phyloP scores from a whole-genome alignment of 2,797 vertebrate species.

The Smutsia temminckii region DNA sequence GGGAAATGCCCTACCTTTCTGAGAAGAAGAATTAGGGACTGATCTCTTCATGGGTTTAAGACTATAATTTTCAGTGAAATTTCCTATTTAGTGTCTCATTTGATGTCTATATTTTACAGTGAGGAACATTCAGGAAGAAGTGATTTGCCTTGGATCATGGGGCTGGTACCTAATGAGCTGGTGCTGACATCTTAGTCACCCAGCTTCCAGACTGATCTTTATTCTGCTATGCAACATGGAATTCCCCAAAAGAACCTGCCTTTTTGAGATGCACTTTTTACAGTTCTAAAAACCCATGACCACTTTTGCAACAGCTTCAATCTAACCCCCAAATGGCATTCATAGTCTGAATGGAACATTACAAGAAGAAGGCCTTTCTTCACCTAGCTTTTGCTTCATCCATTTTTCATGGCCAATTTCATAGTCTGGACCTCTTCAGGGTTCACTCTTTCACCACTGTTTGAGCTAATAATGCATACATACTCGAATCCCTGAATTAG shows the following conservation, averaged over 20 bases:
- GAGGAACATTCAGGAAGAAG: not conserved
- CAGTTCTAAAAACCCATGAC: not conserved
- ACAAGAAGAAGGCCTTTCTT: not conserved
- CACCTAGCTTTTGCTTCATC: not conserved
- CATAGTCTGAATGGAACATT: not conserved
- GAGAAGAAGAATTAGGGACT: not conserved
- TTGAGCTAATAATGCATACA: not conserved
- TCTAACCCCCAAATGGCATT: not conserved
- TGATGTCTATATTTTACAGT: not conserved
- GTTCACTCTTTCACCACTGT: not conserved
- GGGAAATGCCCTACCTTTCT: not conserved
- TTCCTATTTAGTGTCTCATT: not conserved
- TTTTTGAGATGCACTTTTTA: not conserved
- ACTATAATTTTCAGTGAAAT: conserved; percentile 4
- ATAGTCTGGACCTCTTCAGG: not conserved
- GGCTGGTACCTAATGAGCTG: not conserved
- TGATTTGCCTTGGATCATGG: not conserved
- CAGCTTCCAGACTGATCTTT: not conserved
- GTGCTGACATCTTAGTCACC: not conserved
- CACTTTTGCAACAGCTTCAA: not conserved
- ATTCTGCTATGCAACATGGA: not conserved
- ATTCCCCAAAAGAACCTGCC: not conserved
- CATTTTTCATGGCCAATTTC: not conserved
- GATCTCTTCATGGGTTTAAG: not conserved
- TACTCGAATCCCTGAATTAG: not conserved